Percentiles rank a stretch among this genome's conserved stretches.
Conservation (phyloP, 2,113 vertebrate species). For the Danio rerio region GRCz12tu NC_133198.1:38736001-38736500, state of each 20-base stretch:
- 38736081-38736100: constrained; percentile 46
- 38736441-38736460: too few relatives aligned
- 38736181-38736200: constrained; percentile 41
- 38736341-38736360: background rate
- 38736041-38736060: constrained; percentile 48
- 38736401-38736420: background rate
- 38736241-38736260: constrained; percentile 23
- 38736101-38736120: constrained; percentile 25
- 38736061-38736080: constrained; percentile 42
- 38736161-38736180: constrained; percentile 51
- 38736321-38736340: background rate
- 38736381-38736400: background rate
- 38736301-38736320: background rate
- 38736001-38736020: constrained; percentile 41
- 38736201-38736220: constrained; percentile 1
- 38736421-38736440: background rate
- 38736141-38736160: constrained; percentile 38
- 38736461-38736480: too few relatives aligned
- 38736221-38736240: constrained; percentile 19
- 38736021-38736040: constrained; percentile 35
- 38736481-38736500: too few relatives aligned
- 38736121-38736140: constrained; percentile 39
- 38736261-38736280: constrained; percentile 44
- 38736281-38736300: constrained; percentile 45
- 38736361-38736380: background rate